Evolutionary conservation across 2,113 vertebrate genomes (phyloP).

Genomic region (Actenoides lindsayi): DNA sequence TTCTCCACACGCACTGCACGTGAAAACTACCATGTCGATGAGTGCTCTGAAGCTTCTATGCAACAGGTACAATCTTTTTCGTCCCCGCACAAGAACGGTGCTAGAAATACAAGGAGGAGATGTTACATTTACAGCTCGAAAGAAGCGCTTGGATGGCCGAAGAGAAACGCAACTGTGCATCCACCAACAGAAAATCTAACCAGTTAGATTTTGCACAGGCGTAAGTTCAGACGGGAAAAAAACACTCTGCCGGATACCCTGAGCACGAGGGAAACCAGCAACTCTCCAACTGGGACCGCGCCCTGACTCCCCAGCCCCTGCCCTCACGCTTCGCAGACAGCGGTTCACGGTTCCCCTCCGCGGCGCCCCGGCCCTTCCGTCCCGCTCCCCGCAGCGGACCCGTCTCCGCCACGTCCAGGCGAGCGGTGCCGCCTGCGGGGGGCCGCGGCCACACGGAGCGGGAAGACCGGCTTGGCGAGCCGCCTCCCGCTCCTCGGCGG

Average conservation of each 20-base stretch:
- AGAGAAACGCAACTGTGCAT: fast-evolving
- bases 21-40: conserved; percentile 91
- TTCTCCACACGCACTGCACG: conserved; percentile 89
- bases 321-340: fast-evolving
- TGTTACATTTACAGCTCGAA: neutral
- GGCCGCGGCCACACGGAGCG: neutral
- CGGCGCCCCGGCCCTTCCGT: neutral
- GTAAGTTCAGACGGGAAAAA: neutral
- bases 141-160: neutral
- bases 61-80: neutral
- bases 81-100: neutral
- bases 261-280: fast-evolving
- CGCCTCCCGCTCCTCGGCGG: neutral
- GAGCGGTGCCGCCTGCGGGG: no score
- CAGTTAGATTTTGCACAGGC: fast-evolving
- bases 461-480: no score
- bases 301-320: fast-evolving
- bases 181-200: fast-evolving
- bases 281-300: neutral
- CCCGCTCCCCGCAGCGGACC: neutral
- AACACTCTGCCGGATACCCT: fast-evolving
- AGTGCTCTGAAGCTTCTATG: neutral
- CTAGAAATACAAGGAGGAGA: neutral
- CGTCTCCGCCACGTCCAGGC: neutral
- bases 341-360: neutral